A percentile compares a stretch with the other conserved stretches of the same genome.
Evolutionary conservation across 2,888 invertebrate genomes (phyloP).

Genomic region (Trissoscelio sp.): DNA sequence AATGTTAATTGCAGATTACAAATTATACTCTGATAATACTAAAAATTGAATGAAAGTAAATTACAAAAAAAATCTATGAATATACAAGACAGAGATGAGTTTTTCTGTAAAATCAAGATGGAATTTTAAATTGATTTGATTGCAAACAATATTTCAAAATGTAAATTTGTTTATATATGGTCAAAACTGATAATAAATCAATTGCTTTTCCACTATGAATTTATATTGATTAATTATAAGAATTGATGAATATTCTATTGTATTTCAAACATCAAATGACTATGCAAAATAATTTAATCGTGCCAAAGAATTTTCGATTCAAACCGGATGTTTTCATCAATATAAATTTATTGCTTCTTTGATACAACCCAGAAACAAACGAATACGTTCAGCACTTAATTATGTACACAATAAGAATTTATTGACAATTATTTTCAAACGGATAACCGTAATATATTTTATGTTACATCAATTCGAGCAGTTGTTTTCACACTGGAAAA

Average conservation of each 20-base stretch:
- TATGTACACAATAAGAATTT: constrained; percentile 29
- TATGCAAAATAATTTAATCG: too few species aligned
- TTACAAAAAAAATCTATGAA: not conserved
- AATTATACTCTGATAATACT: too few species aligned
- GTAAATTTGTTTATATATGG: constrained; percentile 20
- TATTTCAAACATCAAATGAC: too few species aligned
- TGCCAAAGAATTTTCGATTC: not conserved
- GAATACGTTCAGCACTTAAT: constrained; percentile 5
- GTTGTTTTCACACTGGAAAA: constrained; percentile 18
- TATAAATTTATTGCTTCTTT: constrained; percentile 7
- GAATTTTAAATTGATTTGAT: not conserved
- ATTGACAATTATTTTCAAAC: constrained; percentile 20
- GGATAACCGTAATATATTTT: constrained; percentile 19
- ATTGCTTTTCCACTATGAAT: too few species aligned
- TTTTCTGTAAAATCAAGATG: not conserved
- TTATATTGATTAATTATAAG: not conserved
- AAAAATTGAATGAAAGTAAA: too few species aligned
- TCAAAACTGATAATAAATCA: not conserved
- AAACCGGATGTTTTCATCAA: not conserved
- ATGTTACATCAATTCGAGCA: constrained; percentile 18
- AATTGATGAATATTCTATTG: too few species aligned
- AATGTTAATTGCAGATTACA: too few species aligned
- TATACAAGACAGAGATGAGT: not conserved
- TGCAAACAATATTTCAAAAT: not conserved
- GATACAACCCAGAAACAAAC: not conserved